These are phyloP conservation scores for Erethizon dorsatum DNA, from an alignment of 2,797 vertebrate genomes.

Conservation along the genomic window DNA sequence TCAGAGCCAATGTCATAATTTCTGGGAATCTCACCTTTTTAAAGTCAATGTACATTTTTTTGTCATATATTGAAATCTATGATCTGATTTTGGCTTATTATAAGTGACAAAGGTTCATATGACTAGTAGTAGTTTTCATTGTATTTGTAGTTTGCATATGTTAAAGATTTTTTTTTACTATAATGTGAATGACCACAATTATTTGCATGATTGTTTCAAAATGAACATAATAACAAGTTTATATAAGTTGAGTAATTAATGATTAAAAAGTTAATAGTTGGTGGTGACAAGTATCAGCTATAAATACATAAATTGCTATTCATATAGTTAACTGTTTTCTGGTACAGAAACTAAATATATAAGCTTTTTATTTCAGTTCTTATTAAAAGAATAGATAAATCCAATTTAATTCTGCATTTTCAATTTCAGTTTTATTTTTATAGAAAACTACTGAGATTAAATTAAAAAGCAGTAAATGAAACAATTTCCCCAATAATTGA, in stretches of 20 bases:
- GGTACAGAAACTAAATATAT: background rate
- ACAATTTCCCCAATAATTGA: constrained; percentile 32
- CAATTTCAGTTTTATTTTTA: constrained; percentile 54
- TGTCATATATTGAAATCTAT: background rate
- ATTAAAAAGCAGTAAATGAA: constrained; percentile 53
- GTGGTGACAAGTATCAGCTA: background rate
- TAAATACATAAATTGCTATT: background rate
- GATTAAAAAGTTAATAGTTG: background rate
- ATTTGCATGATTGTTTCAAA: constrained; percentile 27
- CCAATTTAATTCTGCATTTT: constrained; percentile 53
- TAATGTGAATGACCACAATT: background rate
- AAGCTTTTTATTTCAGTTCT: background rate
- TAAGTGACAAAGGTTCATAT: background rate
- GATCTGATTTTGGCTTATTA: constrained; percentile 24
- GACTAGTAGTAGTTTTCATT: constrained; percentile 6
- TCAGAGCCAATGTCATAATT: background rate
- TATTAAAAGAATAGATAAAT: constrained; percentile 5
- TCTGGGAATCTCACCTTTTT: constrained; percentile 4
- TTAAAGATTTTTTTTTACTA: constrained; percentile 31
- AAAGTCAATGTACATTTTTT: background rate
- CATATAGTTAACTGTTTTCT: background rate
- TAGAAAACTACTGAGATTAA: constrained; percentile 24
- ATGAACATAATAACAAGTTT: constrained; percentile 25
- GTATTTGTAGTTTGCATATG: background rate
- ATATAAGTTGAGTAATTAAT: constrained; percentile 4